Percentiles rank a stretch among this genome's conserved stretches.
Evolutionary conservation across 2,797 vertebrate species (phyloP).

Genomic region (Lagocephalus sceleratus): DNA sequence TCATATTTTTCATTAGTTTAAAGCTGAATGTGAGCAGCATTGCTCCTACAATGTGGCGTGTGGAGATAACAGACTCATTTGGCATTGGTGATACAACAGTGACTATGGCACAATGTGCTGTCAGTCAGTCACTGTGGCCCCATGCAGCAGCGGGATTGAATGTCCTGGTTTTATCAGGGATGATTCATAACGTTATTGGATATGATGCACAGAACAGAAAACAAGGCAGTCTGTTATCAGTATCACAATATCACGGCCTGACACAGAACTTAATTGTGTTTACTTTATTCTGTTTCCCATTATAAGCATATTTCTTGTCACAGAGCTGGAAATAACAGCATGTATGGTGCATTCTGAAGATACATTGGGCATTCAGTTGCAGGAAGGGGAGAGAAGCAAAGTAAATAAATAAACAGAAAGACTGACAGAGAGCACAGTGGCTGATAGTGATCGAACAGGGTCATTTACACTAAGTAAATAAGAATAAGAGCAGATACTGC

Average conservation of each 20-base stretch:
- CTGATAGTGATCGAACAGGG: conserved; percentile 13
- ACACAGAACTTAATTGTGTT: conserved; percentile 60
- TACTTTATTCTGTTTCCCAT: conserved; percentile 45
- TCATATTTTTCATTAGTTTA: conserved; percentile 55
- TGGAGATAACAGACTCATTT: conserved; percentile 61
- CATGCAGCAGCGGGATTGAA: conserved; percentile 46
- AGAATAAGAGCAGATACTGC: conserved; percentile 19
- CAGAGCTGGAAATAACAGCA: conserved; percentile 28
- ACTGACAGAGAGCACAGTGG: conserved; percentile 1
- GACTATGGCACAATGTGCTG: conserved; percentile 22
- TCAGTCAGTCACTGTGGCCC: conserved; percentile 38
- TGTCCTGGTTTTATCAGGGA: conserved; percentile 55
- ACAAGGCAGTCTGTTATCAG: conserved; percentile 65
- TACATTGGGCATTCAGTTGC: conserved; percentile 26
- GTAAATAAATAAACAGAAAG: conserved; percentile 6
- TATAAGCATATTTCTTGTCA: conserved; percentile 59
- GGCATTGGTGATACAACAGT: neutral
- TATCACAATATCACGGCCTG: conserved; percentile 58
- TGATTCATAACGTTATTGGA: conserved; percentile 66
- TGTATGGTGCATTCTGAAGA: conserved; percentile 37
- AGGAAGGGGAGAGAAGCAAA: conserved; percentile 1
- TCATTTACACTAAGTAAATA: conserved; percentile 19
- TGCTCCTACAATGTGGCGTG: conserved; percentile 58
- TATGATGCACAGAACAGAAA: conserved; percentile 58
- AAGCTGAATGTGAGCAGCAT: conserved; percentile 42